Percentiles rank a stretch among this genome's conserved stretches.
These are phyloP conservation scores for Dioctria rufipes DNA, from an alignment of 2,888 invertebrate species.

Conservation along the genomic window DNA sequence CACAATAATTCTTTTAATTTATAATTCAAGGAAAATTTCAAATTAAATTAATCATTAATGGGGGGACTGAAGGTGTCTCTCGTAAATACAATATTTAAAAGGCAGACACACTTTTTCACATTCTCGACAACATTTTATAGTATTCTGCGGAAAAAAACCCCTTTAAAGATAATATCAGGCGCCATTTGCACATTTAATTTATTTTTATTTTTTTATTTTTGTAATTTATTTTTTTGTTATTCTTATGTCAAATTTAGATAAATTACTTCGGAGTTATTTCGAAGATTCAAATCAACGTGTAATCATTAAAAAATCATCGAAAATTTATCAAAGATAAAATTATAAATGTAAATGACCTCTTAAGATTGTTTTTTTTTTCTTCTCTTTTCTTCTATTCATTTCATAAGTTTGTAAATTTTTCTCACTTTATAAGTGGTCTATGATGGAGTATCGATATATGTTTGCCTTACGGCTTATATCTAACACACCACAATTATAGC, in stretches of 20 bases:
- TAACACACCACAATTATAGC: no score
- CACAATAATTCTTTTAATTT: no score
- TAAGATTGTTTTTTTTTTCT: neutral
- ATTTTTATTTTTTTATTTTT: neutral
- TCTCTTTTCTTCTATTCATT: no score
- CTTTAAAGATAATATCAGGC: neutral
- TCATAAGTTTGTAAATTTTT: neutral
- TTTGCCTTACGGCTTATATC: neutral
- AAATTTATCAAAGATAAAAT: neutral
- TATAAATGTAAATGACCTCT: neutral
- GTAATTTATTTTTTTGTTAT: neutral
- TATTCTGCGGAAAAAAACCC: no score
- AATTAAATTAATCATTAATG: no score
- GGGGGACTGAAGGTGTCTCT: no score
- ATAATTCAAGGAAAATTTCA: no score
- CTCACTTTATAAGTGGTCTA: neutral
- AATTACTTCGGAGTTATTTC: neutral
- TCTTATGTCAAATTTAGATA: neutral
- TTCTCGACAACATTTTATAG: no score
- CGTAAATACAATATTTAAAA: no score
- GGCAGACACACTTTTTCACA: no score
- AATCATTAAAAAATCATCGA: neutral
- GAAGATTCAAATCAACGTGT: neutral
- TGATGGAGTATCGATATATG: neutral
- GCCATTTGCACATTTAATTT: constrained; percentile 4